Evolutionary conservation across 2,113 vertebrate species (phyloP).

Genomic region (Paramormyrops kingsleyae): DNA sequence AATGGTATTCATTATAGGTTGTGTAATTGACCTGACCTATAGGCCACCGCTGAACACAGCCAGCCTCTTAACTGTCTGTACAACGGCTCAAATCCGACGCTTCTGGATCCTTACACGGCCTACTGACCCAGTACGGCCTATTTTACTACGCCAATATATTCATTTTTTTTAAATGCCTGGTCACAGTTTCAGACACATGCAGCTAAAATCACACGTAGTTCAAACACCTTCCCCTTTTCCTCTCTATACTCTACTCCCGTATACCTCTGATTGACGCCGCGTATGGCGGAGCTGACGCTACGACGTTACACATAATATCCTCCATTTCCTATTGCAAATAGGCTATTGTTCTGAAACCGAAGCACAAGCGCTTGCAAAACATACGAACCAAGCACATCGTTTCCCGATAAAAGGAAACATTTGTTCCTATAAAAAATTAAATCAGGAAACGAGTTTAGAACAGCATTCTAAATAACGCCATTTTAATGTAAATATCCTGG

Average conservation of each 20-base stretch:
- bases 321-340: background rate
- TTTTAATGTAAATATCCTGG: background rate
- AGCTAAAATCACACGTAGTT: background rate
- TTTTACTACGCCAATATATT: background rate
- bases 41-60: background rate
- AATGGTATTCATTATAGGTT: background rate
- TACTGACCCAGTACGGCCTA: background rate
- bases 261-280: background rate
- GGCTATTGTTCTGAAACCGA: background rate
- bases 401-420: background rate
- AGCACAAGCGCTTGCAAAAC: background rate
- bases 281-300: background rate
- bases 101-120: background rate
- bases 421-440: background rate
- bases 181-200: background rate
- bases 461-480: background rate
- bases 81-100: background rate
- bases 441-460: background rate
- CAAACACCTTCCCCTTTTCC: background rate
- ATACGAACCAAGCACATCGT: background rate
- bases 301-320: background rate
- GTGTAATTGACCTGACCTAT: background rate
- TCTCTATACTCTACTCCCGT: background rate
- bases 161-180: background rate
- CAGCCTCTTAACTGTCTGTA: background rate